Evolutionary conservation across 2,888 invertebrate species (phyloP), one percentile per base, ranked within the genome.

Genomic region (Prosapia bicincta): DNA sequence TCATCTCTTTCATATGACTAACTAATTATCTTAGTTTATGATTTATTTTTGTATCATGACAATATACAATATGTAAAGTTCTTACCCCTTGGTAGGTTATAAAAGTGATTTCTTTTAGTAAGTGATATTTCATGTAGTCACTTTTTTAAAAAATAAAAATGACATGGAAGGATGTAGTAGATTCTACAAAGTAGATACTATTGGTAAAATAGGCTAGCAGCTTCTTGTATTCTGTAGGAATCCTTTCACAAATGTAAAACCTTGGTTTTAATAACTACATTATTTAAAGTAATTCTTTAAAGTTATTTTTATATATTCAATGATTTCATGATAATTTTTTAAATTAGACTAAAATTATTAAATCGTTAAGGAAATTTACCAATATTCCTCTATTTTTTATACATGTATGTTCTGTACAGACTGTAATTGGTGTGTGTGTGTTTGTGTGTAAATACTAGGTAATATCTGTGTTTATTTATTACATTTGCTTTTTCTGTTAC

Each of bases 341-440:
- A 5, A 54, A 20, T 54, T 54, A 54, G 54, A 20, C 54, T 54
- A 54, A 10, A 13, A 10, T 38, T 3, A 38, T 6, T 30, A 30
- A 30, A 20, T 38, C 15, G 38, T 38, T 38, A 15, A 13, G 38
- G 15, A 38, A 1, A 54, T 54, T 54, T 54, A 54, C 54, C 54
- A 54, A 54, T 54, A 54, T 54, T 54, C 54, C 54, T 54, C n/a
- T 54, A 54, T 54, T 54, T 54, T 30, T 54, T 54, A 54, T 54
- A 54, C 54, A 54, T 54, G 54, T 54, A 54, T 54, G n/a, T 54
- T 38, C 10, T 38, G 38, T 38, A 38, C 10, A 15, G 13, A 20
- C 54, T 54, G 54, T 54, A 54, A 2, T 54, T 9, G 20, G 7
- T 54, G 20, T 54, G 20, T 10, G 20, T 54, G 54, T 54, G 20